phyloP scores from a whole-genome alignment of 2,888 invertebrate species.

The Chloroclysta siterata region DNA sequence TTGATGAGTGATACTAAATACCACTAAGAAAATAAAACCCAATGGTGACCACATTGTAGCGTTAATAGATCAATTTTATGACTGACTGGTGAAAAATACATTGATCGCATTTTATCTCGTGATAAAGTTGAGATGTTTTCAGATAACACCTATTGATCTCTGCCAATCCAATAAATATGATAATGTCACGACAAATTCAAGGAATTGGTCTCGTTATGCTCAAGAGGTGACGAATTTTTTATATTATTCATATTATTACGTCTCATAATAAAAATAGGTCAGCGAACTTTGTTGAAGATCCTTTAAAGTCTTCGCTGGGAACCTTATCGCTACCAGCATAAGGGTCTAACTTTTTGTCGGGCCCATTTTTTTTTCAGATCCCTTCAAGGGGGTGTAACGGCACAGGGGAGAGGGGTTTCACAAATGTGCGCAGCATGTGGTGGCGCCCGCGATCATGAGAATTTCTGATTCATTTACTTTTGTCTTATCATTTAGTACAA shows the following conservation, averaged over 20 bases:
- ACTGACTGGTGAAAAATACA: constrained; percentile 44
- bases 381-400: constrained; percentile 64
- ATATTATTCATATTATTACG: background rate
- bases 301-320: constrained; percentile 37
- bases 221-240: background rate
- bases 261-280: constrained; percentile 25
- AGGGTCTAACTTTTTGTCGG: constrained; percentile 54
- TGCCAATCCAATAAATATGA: constrained; percentile 27
- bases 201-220: background rate
- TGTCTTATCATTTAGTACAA: constrained; percentile 56
- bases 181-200: constrained; percentile 5
- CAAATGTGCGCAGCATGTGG: constrained; percentile 78
- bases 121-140: constrained; percentile 40
- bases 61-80: constrained; percentile 35
- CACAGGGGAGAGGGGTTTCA: constrained; percentile 57
- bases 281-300: constrained; percentile 22
- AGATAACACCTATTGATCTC: constrained; percentile 16
- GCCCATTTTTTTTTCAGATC: constrained; percentile 73
- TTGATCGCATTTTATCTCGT: constrained; percentile 35
- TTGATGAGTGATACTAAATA: constrained; percentile 45
- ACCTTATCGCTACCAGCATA: constrained; percentile 43
- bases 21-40: constrained; percentile 41
- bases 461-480: constrained; percentile 77
- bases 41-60: constrained; percentile 55
- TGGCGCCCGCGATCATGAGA: constrained; percentile 72